phyloP scores from a whole-genome alignment of 2,888 invertebrate species.

The Mimumesa dahlbomi region DNA sequence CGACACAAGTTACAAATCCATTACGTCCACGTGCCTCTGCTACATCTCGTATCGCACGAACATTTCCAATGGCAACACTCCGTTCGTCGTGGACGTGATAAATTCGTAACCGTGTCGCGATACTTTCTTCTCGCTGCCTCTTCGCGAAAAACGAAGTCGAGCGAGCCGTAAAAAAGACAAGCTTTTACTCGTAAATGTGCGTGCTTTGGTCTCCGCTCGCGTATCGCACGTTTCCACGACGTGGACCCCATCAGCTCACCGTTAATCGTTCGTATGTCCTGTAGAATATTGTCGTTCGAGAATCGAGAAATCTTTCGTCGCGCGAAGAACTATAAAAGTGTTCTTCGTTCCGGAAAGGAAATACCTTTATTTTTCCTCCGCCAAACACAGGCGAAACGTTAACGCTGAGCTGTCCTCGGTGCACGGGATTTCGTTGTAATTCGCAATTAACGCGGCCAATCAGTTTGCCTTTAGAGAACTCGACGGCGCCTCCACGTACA shows the following conservation, averaged over 20 bases:
- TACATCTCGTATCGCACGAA: too few relatives aligned
- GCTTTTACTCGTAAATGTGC: not conserved
- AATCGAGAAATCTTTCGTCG: too few relatives aligned
- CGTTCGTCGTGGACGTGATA: too few relatives aligned
- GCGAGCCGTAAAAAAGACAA: conserved; percentile 35
- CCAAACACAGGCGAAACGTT: not conserved
- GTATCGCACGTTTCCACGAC: not conserved
- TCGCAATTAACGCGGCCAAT: not conserved
- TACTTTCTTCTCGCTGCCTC: conserved; percentile 35
- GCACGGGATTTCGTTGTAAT: not conserved
- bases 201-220: too few relatives aligned
- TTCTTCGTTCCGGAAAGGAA: not conserved
- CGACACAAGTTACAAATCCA: too few relatives aligned
- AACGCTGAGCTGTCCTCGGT: not conserved
- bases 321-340: not conserved
- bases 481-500: not conserved
- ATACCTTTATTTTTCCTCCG: too few relatives aligned
- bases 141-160: conserved; percentile 54
- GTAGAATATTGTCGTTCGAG: too few relatives aligned
- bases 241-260: not conserved
- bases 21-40: too few relatives aligned
- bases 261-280: not conserved
- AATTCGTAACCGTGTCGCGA: too few relatives aligned
- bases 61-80: too few relatives aligned
- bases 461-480: not conserved